These are phyloP conservation scores for Suricata suricatta DNA, from an alignment of 2,113 vertebrate species.

Conservation along the genomic window DNA sequence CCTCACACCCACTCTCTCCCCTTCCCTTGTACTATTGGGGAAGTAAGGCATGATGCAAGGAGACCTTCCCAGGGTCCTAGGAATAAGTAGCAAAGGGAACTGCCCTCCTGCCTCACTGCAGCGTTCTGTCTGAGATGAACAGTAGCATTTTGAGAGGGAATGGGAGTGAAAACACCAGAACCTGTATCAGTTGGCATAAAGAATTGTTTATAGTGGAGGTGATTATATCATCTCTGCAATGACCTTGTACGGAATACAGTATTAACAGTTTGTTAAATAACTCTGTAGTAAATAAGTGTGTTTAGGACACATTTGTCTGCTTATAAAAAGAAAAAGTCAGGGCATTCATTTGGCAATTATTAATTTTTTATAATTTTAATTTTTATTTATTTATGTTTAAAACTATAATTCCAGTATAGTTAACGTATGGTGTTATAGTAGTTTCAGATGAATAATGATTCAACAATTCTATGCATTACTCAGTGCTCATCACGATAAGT, in stretches of 20 bases:
- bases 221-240: constrained; percentile 32
- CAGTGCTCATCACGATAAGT: background rate
- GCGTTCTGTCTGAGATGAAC: background rate
- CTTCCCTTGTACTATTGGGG: background rate
- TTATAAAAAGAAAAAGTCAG: background rate
- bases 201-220: background rate
- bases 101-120: background rate
- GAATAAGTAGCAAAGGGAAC: background rate
- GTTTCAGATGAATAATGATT: background rate
- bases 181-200: background rate
- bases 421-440: background rate
- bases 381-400: background rate
- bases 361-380: background rate
- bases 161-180: background rate
- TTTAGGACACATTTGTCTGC: background rate
- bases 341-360: background rate
- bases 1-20: background rate
- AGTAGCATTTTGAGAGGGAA: background rate
- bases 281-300: background rate
- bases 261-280: constrained; percentile 8
- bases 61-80: background rate
- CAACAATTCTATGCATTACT: background rate
- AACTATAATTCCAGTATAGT: background rate
- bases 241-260: background rate
- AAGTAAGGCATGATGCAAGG: background rate